Conservation (phyloP, 2,113 vertebrate genomes). For the Ochotona curzoniae region DNA sequence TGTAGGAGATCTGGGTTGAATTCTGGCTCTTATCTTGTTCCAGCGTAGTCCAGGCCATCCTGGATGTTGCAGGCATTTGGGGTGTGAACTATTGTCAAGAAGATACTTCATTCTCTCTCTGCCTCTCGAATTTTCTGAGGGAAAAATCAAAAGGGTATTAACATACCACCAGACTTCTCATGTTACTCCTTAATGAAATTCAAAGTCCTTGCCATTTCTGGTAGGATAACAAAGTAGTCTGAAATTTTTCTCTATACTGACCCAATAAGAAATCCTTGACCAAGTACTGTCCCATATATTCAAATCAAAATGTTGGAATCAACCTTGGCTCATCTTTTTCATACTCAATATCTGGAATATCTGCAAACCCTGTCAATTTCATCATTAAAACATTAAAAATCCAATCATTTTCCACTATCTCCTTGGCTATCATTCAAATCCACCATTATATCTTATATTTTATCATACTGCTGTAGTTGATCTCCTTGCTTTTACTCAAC, state of each 20-base stretch:
- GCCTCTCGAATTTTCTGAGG: too few species aligned
- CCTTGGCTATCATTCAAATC: too few species aligned
- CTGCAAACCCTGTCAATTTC: neutral
- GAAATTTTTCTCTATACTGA: neutral
- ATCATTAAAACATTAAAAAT: neutral
- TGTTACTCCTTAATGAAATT: neutral
- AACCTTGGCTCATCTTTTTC: neutral
- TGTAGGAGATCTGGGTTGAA: too few species aligned
- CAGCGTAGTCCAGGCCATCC: too few species aligned
- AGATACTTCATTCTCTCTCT: neutral
- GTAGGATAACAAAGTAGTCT: neutral
- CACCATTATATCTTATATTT: neutral
- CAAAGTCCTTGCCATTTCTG: neutral
- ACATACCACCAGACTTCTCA: neutral
- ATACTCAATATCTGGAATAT: neutral
- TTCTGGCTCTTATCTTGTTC: too few species aligned
- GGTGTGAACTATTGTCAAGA: too few species aligned
- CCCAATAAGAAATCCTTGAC: neutral
- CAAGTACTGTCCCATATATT: neutral
- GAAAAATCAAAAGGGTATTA: too few species aligned
- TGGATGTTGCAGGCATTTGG: too few species aligned
- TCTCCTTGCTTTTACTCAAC: neutral
- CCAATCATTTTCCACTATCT: neutral
- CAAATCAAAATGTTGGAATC: neutral
- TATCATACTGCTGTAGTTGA: neutral